phyloP scores from a whole-genome alignment of 2,113 vertebrate genomes.

The Synchiropus splendidus region DNA sequence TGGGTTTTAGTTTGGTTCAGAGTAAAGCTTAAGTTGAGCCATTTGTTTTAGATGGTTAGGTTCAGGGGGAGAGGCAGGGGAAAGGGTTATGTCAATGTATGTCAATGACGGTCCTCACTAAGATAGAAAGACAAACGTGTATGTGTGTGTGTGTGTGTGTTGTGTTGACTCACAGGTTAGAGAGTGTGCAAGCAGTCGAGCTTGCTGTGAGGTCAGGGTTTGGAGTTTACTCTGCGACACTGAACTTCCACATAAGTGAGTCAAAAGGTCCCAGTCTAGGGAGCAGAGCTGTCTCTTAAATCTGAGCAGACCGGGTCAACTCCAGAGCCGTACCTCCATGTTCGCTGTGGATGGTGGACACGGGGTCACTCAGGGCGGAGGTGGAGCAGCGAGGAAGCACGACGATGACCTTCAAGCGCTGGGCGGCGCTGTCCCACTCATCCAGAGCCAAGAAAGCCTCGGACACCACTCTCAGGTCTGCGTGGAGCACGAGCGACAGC shows the following conservation, averaged over 20 bases:
- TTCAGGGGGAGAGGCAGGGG: no score
- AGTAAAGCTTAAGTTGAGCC: no score
- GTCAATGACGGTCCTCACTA: no score
- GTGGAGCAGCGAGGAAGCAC: constrained; percentile 79
- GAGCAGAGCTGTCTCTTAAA: constrained; percentile 5
- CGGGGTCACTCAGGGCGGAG: constrained; percentile 76
- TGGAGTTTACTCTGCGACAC: constrained; percentile 70
- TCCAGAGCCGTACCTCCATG: constrained; percentile 67
- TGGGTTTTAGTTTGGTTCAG: no score
- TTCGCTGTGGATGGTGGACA: constrained; percentile 78
- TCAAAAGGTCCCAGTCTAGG: constrained; percentile 77
- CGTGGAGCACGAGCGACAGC: not conserved
- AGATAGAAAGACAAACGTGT: not conserved
- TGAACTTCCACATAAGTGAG: constrained; percentile 71
- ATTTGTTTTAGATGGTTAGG: no score
- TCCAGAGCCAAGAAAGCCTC: constrained; percentile 69
- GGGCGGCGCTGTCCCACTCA: constrained; percentile 56
- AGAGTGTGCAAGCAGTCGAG: constrained; percentile 68
- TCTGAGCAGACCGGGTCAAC: not conserved
- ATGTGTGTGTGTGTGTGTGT: constrained; percentile 7
- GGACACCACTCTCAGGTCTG: constrained; percentile 75
- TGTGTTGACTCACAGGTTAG: constrained; percentile 72
- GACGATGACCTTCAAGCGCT: constrained; percentile 75
- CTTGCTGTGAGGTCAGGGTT: constrained; percentile 66
- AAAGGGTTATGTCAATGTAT: no score